Evolutionary conservation across 2,113 vertebrate species (phyloP).

Genomic region (Erythrolamprus reginae): DNA sequence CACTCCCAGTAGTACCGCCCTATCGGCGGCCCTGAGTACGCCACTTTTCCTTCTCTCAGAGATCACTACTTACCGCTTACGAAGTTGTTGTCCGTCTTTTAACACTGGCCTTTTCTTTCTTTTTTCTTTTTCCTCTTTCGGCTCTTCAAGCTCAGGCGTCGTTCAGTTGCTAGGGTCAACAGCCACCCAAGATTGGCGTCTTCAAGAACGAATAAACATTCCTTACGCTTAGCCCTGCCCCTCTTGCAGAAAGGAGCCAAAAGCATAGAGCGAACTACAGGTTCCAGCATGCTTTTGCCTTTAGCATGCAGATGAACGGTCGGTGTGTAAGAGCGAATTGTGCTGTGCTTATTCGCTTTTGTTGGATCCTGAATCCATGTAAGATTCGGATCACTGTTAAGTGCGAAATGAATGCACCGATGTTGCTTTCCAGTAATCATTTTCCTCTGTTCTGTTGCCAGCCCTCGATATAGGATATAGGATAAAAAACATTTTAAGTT

Average conservation of each 20-base stretch:
- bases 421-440: background rate
- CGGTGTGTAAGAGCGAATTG: fast-evolving
- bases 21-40: too few relatives aligned
- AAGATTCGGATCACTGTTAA: background rate
- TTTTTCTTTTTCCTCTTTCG: background rate
- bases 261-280: fast-evolving
- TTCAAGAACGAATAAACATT: background rate
- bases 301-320: fast-evolving
- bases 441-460: background rate
- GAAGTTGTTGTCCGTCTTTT: background rate
- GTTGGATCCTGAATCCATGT: constrained; percentile 14
- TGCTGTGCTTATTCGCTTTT: background rate
- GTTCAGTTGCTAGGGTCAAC: constrained; percentile 35
- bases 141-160: background rate
- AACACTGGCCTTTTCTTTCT: background rate
- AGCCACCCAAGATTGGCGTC: background rate
- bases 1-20: too few relatives aligned
- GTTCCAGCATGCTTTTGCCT: background rate
- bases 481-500: too few relatives aligned
- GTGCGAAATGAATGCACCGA: background rate
- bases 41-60: background rate
- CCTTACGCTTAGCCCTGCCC: background rate
- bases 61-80: background rate
- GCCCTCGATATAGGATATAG: background rate
- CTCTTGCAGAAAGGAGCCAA: background rate